A percentile compares a stretch with the other conserved stretches of the same genome.
These are phyloP conservation scores for Ceratina australensis DNA, from an alignment of 1,140 invertebrate species.

Conservation along the genomic window DNA sequence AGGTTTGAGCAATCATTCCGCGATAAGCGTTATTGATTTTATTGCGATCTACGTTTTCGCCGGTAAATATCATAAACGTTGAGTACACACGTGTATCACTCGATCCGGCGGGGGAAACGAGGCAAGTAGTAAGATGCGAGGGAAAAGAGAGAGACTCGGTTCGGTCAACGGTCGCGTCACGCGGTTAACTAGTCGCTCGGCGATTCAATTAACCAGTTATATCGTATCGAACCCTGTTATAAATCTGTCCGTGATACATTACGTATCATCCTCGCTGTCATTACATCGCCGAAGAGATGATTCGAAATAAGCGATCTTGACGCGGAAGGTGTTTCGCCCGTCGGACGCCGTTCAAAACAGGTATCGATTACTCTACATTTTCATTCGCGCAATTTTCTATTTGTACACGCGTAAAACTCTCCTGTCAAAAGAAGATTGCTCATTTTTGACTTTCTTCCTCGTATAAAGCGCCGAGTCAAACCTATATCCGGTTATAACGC, in stretches of 20 bases:
- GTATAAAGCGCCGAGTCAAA: no score
- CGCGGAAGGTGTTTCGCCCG: no score
- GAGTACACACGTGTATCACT: neutral
- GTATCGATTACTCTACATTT: no score
- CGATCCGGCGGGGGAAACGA: no score
- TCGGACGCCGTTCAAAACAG: no score
- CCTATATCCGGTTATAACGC: neutral
- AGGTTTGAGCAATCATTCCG: constrained; percentile 17
- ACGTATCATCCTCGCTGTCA: constrained; percentile 2
- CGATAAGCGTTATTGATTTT: constrained; percentile 32
- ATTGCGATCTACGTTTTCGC: constrained; percentile 2
- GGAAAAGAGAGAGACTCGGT: no score
- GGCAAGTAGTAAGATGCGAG: neutral
- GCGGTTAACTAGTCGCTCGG: neutral
- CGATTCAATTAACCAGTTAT: constrained; percentile 34
- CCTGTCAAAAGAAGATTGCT: no score
- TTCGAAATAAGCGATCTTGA: no score
- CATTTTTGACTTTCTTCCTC: no score
- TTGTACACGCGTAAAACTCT: no score
- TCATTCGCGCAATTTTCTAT: no score
- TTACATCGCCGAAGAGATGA: no score
- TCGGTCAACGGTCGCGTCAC: neutral
- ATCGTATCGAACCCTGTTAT: constrained; percentile 7
- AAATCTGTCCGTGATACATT: constrained; percentile 34
- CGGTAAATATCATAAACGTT: constrained; percentile 10